Percentiles rank a stretch among this genome's conserved stretches.
Conservation (phyloP, 2,113 vertebrate species). For the Nansenia antarctica region DNA sequence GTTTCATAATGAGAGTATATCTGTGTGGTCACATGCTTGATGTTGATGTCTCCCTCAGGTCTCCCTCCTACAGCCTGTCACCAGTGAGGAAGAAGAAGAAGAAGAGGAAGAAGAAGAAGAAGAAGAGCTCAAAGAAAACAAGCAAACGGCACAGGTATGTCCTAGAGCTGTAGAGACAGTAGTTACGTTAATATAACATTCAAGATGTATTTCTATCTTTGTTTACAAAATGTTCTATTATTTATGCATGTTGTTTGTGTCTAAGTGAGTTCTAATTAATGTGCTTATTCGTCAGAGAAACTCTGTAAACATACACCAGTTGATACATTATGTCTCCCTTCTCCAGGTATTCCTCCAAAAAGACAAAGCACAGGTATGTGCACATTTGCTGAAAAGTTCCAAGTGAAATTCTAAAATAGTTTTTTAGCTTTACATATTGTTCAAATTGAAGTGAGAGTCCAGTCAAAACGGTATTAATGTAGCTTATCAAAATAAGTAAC, state of each 20-base stretch:
- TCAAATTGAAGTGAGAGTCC: too few relatives aligned
- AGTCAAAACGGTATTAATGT: too few relatives aligned
- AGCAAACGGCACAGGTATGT: conserved; percentile 88
- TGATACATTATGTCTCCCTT: conserved; percentile 15
- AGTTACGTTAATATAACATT: too few relatives aligned
- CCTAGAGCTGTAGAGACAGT: neutral
- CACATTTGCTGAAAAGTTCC: too few relatives aligned
- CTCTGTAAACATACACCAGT: neutral
- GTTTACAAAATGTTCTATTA: too few relatives aligned
- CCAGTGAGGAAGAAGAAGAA: conserved; percentile 92
- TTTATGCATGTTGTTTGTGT: too few relatives aligned
- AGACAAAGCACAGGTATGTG: conserved; percentile 90
- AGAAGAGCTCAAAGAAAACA: conserved; percentile 95
- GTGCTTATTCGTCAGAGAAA: neutral
- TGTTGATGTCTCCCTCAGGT: conserved; percentile 67
- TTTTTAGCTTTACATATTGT: too few relatives aligned
- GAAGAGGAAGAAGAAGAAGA: conserved; percentile 93
- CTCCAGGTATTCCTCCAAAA: conserved; percentile 89
- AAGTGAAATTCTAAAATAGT: too few relatives aligned
- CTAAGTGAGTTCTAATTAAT: neutral
- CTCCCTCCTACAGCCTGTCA: conserved; percentile 86
- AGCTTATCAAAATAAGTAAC: too few relatives aligned
- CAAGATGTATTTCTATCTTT: too few relatives aligned
- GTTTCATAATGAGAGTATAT: neutral
- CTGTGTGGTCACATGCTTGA: conserved; percentile 7